Conservation (phyloP, 2,888 invertebrate species). For the Drosophila kanekoi region DNA sequence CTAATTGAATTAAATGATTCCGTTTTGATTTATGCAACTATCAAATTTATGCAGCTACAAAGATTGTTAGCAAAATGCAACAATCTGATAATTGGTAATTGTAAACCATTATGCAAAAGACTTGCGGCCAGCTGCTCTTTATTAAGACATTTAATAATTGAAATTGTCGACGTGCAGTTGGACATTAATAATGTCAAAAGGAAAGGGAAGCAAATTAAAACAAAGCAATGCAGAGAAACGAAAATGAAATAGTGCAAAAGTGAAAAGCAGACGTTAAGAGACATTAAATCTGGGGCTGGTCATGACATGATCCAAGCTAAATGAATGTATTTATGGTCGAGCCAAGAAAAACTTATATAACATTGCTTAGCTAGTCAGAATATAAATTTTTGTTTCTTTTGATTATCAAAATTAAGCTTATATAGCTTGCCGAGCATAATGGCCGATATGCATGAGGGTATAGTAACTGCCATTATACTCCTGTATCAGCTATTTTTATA, state of each 20-base stretch:
- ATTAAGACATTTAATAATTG: conserved; percentile 41
- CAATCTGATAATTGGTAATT: conserved; percentile 68
- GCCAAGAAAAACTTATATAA: neutral
- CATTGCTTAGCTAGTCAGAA: conserved; percentile 19
- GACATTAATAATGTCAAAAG: conserved; percentile 12
- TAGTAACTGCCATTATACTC: conserved; percentile 34
- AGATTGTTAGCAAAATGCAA: conserved; percentile 5
- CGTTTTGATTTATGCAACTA: conserved; percentile 40
- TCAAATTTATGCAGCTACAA: conserved; percentile 1
- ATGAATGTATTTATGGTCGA: neutral
- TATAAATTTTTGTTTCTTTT: neutral
- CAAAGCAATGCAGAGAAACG: neutral
- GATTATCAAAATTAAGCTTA: conserved; percentile 25
- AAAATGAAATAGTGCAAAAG: neutral
- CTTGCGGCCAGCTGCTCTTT: conserved; percentile 43
- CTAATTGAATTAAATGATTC: conserved; percentile 62
- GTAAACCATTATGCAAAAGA: conserved; percentile 39
- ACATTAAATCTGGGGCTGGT: no score
- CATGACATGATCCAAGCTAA: neutral
- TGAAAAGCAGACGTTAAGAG: neutral
- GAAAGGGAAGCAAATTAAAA: neutral
- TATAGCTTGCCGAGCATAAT: conserved; percentile 9
- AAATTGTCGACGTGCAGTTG: conserved; percentile 11
- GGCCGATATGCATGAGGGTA: conserved; percentile 43
- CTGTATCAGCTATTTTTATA: conserved; percentile 22